Conservation (phyloP, 2,113 vertebrate species). For the Barbus barbus region DNA sequence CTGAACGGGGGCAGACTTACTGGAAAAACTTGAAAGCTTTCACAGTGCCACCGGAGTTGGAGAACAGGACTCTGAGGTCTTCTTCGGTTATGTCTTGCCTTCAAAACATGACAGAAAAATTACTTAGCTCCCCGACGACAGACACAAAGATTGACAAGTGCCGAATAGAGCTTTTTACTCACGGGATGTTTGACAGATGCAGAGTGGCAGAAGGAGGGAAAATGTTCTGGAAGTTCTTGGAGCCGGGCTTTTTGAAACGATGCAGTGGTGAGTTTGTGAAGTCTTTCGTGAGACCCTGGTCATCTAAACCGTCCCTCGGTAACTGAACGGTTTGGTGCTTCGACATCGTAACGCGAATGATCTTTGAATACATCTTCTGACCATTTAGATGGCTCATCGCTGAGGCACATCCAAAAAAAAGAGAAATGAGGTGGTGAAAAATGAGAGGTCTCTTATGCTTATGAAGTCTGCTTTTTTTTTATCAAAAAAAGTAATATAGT, state of each 20-base stretch:
- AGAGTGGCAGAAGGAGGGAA: constrained; percentile 96
- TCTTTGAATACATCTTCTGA: constrained; percentile 98
- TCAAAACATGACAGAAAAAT: constrained; percentile 55
- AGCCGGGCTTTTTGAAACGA: constrained; percentile 74
- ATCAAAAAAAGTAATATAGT: not conserved
- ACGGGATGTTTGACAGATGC: constrained; percentile 97
- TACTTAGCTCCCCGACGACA: constrained; percentile 12
- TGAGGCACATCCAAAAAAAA: constrained; percentile 50
- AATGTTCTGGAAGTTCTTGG: constrained; percentile 94
- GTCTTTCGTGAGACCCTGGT: constrained; percentile 96
- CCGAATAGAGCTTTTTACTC: constrained; percentile 66
- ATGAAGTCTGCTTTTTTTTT: not conserved
- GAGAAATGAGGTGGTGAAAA: not conserved
- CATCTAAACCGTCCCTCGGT: constrained; percentile 94
- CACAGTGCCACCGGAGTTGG: constrained; percentile 93
- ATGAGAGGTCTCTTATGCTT: not conserved
- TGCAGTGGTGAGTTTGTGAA: constrained; percentile 95
- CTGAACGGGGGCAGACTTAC: constrained; percentile 73
- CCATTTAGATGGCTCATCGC: constrained; percentile 98
- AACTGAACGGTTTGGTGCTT: constrained; percentile 96
- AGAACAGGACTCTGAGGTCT: constrained; percentile 91
- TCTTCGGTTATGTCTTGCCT: constrained; percentile 94
- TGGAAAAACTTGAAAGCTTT: constrained; percentile 99
- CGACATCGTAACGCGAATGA: constrained; percentile 94
- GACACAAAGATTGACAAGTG: constrained; percentile 22